A percentile compares a stretch with the other conserved stretches of the same genome.
These are phyloP conservation scores for Halotydeus destructor DNA, from an alignment of 1,140 invertebrate species.

Conservation along the genomic window DNA sequence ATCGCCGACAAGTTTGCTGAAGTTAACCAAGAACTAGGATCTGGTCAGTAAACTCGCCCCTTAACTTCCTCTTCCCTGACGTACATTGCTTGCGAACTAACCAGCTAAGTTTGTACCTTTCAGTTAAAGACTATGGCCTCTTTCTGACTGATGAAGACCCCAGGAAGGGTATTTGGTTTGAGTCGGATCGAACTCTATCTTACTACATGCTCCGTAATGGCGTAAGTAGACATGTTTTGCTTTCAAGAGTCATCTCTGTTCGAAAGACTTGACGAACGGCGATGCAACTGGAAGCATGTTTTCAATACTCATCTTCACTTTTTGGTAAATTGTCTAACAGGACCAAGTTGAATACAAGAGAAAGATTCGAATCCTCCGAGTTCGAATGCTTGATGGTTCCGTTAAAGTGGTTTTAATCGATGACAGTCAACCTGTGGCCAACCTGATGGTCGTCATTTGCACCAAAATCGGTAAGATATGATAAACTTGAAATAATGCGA, in stretches of 20 bases:
- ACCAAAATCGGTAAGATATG: conserved; percentile 62
- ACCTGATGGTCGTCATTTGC: conserved; percentile 96
- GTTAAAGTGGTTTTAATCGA: conserved; percentile 91
- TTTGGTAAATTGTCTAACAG: conserved; percentile 28
- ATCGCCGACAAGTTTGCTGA: conserved; percentile 86
- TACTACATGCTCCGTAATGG: conserved; percentile 90
- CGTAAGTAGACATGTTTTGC: too few species aligned
- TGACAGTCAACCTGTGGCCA: conserved; percentile 89
- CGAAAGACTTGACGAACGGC: too few species aligned
- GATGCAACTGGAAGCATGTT: too few species aligned
- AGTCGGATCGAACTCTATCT: conserved; percentile 71
- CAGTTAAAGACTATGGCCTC: conserved; percentile 89
- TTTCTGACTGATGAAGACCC: conserved; percentile 88
- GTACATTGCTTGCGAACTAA: too few species aligned
- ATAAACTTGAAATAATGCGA: neutral
- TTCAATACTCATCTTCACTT: too few species aligned
- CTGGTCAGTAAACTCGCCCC: too few species aligned
- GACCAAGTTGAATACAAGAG: conserved; percentile 84
- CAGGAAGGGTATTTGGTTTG: conserved; percentile 93
- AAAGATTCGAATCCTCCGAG: conserved; percentile 70
- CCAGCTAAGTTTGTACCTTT: too few species aligned
- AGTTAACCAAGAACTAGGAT: too few species aligned
- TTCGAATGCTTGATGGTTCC: conserved; percentile 80
- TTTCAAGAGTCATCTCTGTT: too few species aligned
- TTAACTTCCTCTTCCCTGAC: too few species aligned